phyloP scores from a whole-genome alignment of 2,113 vertebrate species.

The Centrocercus urophasianus region DNA sequence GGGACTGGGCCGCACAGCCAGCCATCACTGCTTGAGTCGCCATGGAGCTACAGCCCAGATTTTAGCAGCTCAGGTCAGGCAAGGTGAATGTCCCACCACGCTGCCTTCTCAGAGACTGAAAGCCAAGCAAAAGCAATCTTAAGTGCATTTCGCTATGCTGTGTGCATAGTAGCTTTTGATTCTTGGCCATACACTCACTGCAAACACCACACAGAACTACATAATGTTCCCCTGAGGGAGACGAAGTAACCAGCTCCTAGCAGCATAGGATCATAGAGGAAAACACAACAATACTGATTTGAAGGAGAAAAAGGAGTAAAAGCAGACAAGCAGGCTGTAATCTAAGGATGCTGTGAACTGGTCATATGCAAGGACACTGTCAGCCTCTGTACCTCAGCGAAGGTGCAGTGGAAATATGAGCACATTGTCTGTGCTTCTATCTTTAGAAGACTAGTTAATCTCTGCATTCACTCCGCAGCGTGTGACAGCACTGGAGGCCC shows the following conservation, averaged over 20 bases:
- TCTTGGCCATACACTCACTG: neutral
- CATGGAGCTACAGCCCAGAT: neutral
- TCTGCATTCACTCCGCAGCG: neutral
- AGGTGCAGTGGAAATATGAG: constrained; percentile 15
- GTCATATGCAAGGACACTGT: constrained; percentile 13
- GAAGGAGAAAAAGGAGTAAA: constrained; percentile 15
- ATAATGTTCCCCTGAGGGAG: neutral
- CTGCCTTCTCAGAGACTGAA: neutral
- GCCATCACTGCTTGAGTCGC: neutral
- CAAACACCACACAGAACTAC: neutral
- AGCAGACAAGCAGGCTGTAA: neutral
- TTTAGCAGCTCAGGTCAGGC: neutral
- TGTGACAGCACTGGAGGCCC: neutral
- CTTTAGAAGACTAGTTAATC: constrained; percentile 61
- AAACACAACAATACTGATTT: neutral
- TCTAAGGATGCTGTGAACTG: neutral
- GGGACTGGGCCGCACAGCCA: rapidly evolving
- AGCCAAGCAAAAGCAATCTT: neutral
- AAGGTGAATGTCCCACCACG: neutral
- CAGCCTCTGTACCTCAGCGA: neutral
- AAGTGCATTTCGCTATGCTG: neutral
- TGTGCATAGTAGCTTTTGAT: neutral
- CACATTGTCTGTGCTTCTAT: constrained; percentile 14
- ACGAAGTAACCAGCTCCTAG: neutral
- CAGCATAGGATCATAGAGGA: neutral